phyloP scores from a whole-genome alignment of 2,113 vertebrate genomes.

The Seriola aureovittata region DNA sequence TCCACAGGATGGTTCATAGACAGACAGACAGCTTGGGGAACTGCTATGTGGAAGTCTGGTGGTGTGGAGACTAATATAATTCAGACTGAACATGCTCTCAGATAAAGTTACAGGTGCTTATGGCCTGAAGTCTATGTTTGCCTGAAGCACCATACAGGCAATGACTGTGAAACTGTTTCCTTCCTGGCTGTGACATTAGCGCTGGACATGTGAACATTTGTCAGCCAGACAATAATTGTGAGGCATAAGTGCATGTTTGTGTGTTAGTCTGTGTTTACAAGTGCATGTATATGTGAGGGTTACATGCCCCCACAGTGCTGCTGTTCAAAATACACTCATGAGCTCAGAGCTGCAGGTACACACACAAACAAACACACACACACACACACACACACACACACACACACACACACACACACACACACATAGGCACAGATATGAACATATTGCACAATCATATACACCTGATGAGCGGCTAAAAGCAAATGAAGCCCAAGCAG shows the following conservation, averaged over 20 bases:
- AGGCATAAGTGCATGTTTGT: neutral
- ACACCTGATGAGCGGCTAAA: constrained; percentile 7
- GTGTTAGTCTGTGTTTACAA: neutral
- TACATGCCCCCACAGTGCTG: neutral
- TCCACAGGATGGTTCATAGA: neutral
- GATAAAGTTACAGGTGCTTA: constrained; percentile 53
- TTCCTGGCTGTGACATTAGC: neutral
- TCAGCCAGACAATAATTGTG: neutral
- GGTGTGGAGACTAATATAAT: constrained; percentile 37
- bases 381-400: neutral
- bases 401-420: neutral
- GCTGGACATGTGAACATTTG: constrained; percentile 7
- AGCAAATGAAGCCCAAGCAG: neutral
- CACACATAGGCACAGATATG: neutral
- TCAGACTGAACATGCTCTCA: constrained; percentile 25
- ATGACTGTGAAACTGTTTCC: neutral
- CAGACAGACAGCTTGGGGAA: constrained; percentile 17
- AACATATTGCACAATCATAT: constrained; percentile 14
- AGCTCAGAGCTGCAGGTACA: neutral
- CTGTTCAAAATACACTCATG: neutral
- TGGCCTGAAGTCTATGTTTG: constrained; percentile 50
- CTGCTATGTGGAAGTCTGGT: constrained; percentile 25
- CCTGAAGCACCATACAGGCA: constrained; percentile 38
- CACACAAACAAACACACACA: neutral
- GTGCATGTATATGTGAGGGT: constrained; percentile 6